Evolutionary conservation across 2,888 invertebrate species (phyloP).

Genomic region (Atherix ibis): DNA sequence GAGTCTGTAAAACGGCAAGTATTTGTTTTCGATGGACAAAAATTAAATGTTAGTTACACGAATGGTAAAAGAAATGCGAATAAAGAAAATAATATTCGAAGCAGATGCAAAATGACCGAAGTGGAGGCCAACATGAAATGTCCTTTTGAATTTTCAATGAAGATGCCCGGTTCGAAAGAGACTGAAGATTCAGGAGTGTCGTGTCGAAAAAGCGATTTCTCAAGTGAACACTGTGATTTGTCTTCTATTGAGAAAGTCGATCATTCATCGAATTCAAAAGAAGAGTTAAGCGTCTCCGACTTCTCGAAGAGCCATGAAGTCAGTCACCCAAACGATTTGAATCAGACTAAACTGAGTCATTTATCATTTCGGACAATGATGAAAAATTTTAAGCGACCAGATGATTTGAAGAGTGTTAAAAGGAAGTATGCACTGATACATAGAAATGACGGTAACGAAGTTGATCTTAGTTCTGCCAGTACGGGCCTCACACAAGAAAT

Average conservation of each 20-base stretch:
- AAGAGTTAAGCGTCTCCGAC: constrained; percentile 29
- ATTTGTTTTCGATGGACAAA: too few relatives aligned
- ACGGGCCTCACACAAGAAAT: constrained; percentile 59
- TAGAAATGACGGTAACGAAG: constrained; percentile 34
- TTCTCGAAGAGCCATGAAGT: constrained; percentile 34
- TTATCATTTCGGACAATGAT: constrained; percentile 28
- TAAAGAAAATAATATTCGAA: too few relatives aligned
- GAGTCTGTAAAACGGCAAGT: too few relatives aligned
- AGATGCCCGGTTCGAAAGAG: constrained; percentile 26
- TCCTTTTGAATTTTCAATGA: constrained; percentile 30
- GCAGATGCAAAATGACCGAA: too few relatives aligned
- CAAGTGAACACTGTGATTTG: constrained; percentile 38
- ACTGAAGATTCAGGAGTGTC: constrained; percentile 36
- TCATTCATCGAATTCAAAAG: constrained; percentile 25
- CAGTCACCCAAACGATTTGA: constrained; percentile 26
- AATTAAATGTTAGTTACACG: too few relatives aligned
- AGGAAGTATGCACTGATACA: not conserved
- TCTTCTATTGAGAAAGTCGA: constrained; percentile 33
- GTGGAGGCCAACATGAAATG: too few relatives aligned
- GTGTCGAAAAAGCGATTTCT: constrained; percentile 34
- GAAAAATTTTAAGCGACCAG: constrained; percentile 30
- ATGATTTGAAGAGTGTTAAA: constrained; percentile 20
- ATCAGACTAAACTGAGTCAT: constrained; percentile 22
- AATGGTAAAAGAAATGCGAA: too few relatives aligned
- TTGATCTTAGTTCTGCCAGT: constrained; percentile 33